A percentile compares a stretch with the other conserved stretches of the same genome.
phyloP scores from a whole-genome alignment of 2,113 vertebrate species.

The Australoheros scitulus region DNA sequence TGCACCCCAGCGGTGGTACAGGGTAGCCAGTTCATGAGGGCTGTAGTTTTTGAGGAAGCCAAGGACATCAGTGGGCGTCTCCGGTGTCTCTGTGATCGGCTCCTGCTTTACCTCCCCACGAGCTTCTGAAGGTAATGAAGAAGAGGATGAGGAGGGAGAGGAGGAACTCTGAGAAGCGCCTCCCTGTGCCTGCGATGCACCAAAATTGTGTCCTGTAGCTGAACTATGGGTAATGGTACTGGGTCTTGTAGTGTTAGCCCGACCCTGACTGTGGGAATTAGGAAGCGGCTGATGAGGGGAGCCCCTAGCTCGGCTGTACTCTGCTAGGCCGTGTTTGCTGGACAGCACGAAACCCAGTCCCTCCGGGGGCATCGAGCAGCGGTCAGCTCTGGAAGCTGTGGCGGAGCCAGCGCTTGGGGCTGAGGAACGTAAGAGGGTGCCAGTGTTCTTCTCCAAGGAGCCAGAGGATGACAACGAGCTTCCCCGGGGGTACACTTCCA shows the following conservation, averaged over 20 bases:
- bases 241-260: conserved; percentile 49
- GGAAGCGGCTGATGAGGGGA: conserved; percentile 69
- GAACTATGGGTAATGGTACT: conserved; percentile 71
- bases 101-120: conserved; percentile 79
- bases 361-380: conserved; percentile 71
- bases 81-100: conserved; percentile 73
- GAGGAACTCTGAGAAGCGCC: conserved; percentile 56
- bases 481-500: conserved; percentile 78
- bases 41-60: conserved; percentile 90
- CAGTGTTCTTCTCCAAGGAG: conserved; percentile 74
- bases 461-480: conserved; percentile 50
- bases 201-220: conserved; percentile 56
- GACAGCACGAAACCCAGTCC: conserved; percentile 77
- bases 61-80: conserved; percentile 85
- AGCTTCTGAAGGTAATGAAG: conserved; percentile 54
- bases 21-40: conserved; percentile 88
- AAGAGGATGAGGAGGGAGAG: conserved; percentile 32
- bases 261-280: conserved; percentile 60
- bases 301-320: conserved; percentile 79
- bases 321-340: conserved; percentile 82
- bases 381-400: conserved; percentile 76
- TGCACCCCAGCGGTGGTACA: conserved; percentile 91
- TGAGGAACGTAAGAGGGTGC: conserved; percentile 65
- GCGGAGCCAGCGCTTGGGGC: conserved; percentile 61
- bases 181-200: conserved; percentile 60